Evolutionary conservation across 2,797 vertebrate genomes (phyloP).

Genomic region (Melanotaenia boesemani): DNA sequence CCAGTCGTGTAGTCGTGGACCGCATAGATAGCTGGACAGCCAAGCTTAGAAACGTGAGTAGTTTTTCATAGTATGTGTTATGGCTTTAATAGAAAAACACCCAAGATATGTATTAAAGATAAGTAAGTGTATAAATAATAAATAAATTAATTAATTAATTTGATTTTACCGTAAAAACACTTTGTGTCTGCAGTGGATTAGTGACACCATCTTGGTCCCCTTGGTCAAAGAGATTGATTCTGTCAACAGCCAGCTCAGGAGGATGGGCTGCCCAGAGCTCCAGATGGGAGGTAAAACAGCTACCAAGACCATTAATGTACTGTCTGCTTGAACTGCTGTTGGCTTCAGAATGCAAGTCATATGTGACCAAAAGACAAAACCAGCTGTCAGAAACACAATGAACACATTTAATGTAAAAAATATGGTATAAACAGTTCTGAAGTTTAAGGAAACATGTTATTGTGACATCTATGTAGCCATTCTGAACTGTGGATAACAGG

Average conservation of each 20-base stretch:
- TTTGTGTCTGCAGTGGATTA: constrained; percentile 90
- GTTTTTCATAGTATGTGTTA: not conserved
- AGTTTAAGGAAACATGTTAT: no score
- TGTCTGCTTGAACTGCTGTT: not conserved
- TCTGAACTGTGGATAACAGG: no score
- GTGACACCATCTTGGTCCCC: constrained; percentile 94
- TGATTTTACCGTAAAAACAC: not conserved
- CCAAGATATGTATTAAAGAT: rapidly evolving
- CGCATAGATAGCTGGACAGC: constrained; percentile 95
- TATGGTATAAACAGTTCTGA: no score
- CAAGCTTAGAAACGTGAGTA: constrained; percentile 93
- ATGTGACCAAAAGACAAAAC: not conserved
- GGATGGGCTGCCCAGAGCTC: constrained; percentile 94
- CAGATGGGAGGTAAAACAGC: constrained; percentile 92
- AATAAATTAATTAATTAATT: not conserved
- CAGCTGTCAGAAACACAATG: not conserved
- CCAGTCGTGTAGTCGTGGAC: constrained; percentile 89
- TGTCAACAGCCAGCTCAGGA: constrained; percentile 92
- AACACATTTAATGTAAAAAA: no score
- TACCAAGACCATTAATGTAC: not conserved
- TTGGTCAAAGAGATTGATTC: constrained; percentile 93
- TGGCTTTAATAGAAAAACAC: not conserved
- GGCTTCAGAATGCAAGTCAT: no score
- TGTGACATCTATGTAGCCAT: no score
- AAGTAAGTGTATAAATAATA: not conserved